Conservation (phyloP, 2,113 vertebrate species). For the Hystrix cristata region DNA sequence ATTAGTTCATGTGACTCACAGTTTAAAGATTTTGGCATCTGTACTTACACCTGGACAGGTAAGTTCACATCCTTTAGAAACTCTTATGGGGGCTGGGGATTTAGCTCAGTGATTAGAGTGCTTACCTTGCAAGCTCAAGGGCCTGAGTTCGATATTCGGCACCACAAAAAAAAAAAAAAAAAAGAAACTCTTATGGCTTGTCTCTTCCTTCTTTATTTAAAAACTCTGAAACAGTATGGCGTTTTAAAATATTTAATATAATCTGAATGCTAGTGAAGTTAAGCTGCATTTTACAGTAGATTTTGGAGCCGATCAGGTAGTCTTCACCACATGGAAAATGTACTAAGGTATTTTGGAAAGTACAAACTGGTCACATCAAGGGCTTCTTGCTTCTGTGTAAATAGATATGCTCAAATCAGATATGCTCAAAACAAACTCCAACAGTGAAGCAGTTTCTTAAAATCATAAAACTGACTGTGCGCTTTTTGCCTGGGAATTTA, state of each 20-base stretch:
- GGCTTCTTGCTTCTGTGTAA: conserved; percentile 7
- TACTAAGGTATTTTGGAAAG: conserved; percentile 45
- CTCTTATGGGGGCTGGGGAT: too few species aligned
- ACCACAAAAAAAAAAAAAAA: too few species aligned
- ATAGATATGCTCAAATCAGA: conserved; percentile 29
- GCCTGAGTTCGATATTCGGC: too few species aligned
- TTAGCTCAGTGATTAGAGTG: too few species aligned
- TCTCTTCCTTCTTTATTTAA: not conserved
- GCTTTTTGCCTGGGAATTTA: conserved; percentile 4
- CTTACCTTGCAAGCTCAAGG: too few species aligned
- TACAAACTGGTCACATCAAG: conserved; percentile 18
- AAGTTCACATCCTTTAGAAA: not conserved
- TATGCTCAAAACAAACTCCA: conserved; percentile 52
- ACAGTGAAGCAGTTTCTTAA: not conserved
- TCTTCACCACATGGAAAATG: conserved; percentile 43
- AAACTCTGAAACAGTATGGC: not conserved
- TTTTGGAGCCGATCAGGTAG: not conserved
- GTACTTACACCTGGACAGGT: not conserved
- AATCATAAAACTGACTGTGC: not conserved
- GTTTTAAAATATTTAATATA: conserved; percentile 22
- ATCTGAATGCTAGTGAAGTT: not conserved
- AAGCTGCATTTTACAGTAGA: not conserved
- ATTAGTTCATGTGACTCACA: not conserved
- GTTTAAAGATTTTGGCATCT: not conserved
- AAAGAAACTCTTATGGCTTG: not conserved